Base-by-base conservation (phyloP, 2,797 vertebrate genomes). In the Sebastes itinus region DNA sequence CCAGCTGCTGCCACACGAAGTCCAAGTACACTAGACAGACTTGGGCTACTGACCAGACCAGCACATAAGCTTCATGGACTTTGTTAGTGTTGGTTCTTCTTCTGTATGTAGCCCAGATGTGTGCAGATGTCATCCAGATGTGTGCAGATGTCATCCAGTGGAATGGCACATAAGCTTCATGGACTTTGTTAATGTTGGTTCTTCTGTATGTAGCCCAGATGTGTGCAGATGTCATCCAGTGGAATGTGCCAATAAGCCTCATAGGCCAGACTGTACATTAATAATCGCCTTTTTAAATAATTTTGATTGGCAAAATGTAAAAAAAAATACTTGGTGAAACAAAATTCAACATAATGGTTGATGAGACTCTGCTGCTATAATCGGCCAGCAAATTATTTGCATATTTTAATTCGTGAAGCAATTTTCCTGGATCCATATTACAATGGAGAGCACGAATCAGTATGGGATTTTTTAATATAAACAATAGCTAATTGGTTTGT, bases 1-100 rank as follows among this genome's bases (percentile, higher is more conserved):
- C 82, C 97, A 99, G 95, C 95, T 98, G 90, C 94, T 99, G 87
- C 97, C 98, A 65, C 97, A 97, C 82, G 97, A 97, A 80, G 97
- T 99, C 35, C 97, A 97, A 32, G 98, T 97, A 5, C 98, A 98
- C 92, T 99, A 88, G 73, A 6, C 9, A 42, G 70, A 13, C 46
- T 18, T 5, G 55, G 65, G 77, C 82, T 65, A 10, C 70, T 32
- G 84, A 91, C 84, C 90, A 89, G 87, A 91, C 84, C 90, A 89
- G 87, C 80, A 35, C 13, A 92, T 87, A 88, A 89, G 91, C 90
- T 92, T 35, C 58, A 70, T 11, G 59, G 84, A 90, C 81, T 79
- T 62, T 55, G 11, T 62, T 42, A 14, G 27, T 86, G 84, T 79
- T 68, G 75, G 82, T 63, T 76, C 62, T 35, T 87, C 82, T 35